Evolutionary conservation across 2,113 vertebrate species (phyloP), one percentile per base, ranked within the genome.

Genomic region (Trichomycterus rosablanca): DNA sequence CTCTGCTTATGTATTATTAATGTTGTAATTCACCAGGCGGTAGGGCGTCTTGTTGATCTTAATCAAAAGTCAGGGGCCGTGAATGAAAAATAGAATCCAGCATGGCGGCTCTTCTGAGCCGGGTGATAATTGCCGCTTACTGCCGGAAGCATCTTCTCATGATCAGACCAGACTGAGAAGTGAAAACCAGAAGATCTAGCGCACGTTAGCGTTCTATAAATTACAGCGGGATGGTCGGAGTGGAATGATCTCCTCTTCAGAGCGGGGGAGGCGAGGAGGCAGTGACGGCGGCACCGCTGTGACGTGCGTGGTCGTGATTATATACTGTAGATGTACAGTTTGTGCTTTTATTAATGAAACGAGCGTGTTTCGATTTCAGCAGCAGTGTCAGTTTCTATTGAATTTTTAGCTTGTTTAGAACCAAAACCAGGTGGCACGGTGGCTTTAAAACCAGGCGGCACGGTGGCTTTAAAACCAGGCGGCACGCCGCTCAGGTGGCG

Each of bases 1-100:
- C 26, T 46, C 34, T 77, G 44, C 4, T 76, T 76, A 80, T 81
- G 73, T 78, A 71, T 82, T 80, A 84, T 82, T 71, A 56, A 84
- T 75, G 69, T 66, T 51, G 58, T 5, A 39, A 67, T 73, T 73
- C 72, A 74, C 65, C 32, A 30, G 45, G 44, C 44, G 19, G 23
- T 58, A 55, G 39, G 62, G 39, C 7, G n/a, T 59, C 46, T 45
- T 51, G 67, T 58, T 74, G 68, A 44, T 22, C 74, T 70, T 76
- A 77, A 83, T 81, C 76, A 79, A 76, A 72, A 63, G 71, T 66
- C 63, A 48, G n/a, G 19, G 64, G 62, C 60, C 67, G 59, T 79
- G 73, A 80, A 81, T 82, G 74, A 73, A 75, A 78, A 71, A 68
- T 65, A 59, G 32, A 53, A 69, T 52, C 49, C 48, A 66, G 62